Percentiles rank a stretch among this genome's conserved stretches.
phyloP scores from a whole-genome alignment of 2,888 invertebrate genomes.

The Hypsopygia costalis region DNA sequence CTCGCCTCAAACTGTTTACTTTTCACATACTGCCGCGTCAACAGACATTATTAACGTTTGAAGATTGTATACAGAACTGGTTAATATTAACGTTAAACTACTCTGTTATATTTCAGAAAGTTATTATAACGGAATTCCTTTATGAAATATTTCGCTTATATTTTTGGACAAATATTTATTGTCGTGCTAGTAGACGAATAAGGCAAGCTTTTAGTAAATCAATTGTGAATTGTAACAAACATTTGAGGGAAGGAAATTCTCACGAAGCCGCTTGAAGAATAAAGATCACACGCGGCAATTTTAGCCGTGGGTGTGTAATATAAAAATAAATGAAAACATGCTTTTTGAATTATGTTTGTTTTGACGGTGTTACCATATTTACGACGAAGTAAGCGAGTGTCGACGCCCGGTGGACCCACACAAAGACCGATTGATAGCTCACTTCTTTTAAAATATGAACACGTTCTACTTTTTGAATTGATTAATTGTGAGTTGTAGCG shows the following conservation, averaged over 20 bases:
- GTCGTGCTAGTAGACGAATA: slow-evolving; percentile 16
- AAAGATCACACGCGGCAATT: slow-evolving; percentile 55
- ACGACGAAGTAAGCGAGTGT: slow-evolving; percentile 47
- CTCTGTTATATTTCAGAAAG: slow-evolving; percentile 12
- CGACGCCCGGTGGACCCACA: slow-evolving; percentile 70
- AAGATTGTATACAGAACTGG: slow-evolving; percentile 39
- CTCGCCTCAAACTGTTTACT: slow-evolving; percentile 55
- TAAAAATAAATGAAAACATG: slow-evolving; percentile 72
- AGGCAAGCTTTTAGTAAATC: slow-evolving; percentile 1
- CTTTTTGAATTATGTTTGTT: slow-evolving; percentile 75
- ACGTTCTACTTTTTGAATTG: slow-evolving; percentile 66
- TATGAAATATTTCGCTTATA: slow-evolving; percentile 19
- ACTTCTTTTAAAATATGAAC: slow-evolving; percentile 62
- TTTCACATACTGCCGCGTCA: slow-evolving; percentile 64
- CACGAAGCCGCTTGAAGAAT: slow-evolving; percentile 44
- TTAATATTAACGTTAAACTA: slow-evolving; percentile 33
- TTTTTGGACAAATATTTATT: slow-evolving; percentile 37
- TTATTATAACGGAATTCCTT: slow-evolving; percentile 24
- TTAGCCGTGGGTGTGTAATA: slow-evolving; percentile 58
- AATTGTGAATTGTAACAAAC: slow-evolving; percentile 23
- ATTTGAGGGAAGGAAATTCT: slow-evolving; percentile 40
- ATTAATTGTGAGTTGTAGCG: slow-evolving; percentile 68
- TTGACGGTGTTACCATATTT: slow-evolving; percentile 64
- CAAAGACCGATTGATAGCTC: slow-evolving; percentile 69
- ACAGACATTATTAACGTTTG: slow-evolving; percentile 55